These are phyloP conservation scores for Austrolebias charrua DNA, from an alignment of 2,797 vertebrate species.

Conservation along the genomic window DNA sequence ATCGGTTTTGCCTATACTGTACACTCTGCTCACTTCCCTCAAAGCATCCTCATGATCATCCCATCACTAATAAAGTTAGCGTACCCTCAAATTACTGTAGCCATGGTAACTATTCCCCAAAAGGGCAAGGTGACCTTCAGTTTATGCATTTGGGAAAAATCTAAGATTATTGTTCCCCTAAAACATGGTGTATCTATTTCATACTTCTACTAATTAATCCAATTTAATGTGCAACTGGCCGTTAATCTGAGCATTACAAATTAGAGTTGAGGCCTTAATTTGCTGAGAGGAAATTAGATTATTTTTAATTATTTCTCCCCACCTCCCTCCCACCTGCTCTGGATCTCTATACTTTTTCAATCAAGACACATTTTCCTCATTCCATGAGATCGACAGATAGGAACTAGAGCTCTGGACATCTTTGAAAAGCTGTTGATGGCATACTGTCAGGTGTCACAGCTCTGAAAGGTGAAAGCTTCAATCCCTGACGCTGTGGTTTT, in stretches of 20 bases:
- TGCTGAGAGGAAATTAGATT: constrained; percentile 6
- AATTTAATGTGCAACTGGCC: constrained; percentile 39
- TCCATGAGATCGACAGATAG: constrained; percentile 12
- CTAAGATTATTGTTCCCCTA: constrained; percentile 48
- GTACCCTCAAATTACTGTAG: constrained; percentile 71
- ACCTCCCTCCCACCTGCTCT: not conserved
- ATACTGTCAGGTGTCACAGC: constrained; percentile 27
- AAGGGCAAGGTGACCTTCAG: constrained; percentile 72
- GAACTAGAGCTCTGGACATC: not conserved
- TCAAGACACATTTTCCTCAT: not conserved
- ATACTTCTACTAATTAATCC: constrained; percentile 31
- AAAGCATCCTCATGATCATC: constrained; percentile 67
- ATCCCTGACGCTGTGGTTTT: constrained; percentile 8
- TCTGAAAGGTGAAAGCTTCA: constrained; percentile 18
- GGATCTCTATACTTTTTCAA: constrained; percentile 7
- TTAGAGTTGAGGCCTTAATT: constrained; percentile 19
- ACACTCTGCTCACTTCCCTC: constrained; percentile 46
- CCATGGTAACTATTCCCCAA: constrained; percentile 75
- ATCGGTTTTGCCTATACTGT: constrained; percentile 21
- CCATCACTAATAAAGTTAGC: constrained; percentile 72
- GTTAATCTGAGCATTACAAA: constrained; percentile 16
- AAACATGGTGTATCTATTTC: constrained; percentile 40
- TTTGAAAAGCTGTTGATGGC: constrained; percentile 18
- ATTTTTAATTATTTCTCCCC: not conserved
- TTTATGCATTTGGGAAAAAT: constrained; percentile 60